A percentile compares a stretch with the other conserved stretches of the same genome.
These are phyloP conservation scores for Stichopus chloronotus DNA, from an alignment of 35 echinoderm and acorn worm species.

Conservation along the genomic window DNA sequence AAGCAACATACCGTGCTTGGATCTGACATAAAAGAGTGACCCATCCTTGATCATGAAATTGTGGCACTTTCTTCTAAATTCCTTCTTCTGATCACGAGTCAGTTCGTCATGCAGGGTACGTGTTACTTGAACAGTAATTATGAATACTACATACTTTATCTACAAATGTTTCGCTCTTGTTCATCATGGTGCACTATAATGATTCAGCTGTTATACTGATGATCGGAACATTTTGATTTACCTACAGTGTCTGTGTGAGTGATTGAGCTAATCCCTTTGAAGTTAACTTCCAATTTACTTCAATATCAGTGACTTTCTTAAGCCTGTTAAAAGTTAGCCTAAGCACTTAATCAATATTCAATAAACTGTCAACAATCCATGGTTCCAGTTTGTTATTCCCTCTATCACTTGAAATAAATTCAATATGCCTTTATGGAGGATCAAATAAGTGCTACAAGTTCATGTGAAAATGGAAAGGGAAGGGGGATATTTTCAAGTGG, in stretches of 20 bases:
- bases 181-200: background rate
- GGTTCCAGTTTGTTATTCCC: too few relatives aligned
- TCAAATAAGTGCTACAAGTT: too few relatives aligned
- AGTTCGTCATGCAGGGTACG: slow-evolving; percentile 17
- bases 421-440: too few relatives aligned
- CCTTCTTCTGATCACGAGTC: background rate
- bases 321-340: background rate
- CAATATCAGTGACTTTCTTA: background rate
- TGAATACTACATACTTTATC: background rate
- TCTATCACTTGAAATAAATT: too few relatives aligned
- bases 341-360: background rate
- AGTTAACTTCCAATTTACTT: background rate
- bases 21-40: background rate
- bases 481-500: too few relatives aligned
- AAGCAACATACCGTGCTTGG: background rate
- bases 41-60: slow-evolving; percentile 32
- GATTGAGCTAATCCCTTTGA: background rate
- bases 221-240: background rate
- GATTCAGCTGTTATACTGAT: background rate
- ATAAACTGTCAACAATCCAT: background rate
- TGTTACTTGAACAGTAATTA: background rate
- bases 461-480: too few relatives aligned
- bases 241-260: background rate
- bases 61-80: slow-evolving; percentile 9
- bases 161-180: background rate